Evolutionary conservation across 1,140 invertebrate genomes (phyloP), one percentile per base, ranked within the genome.

Genomic region (Chrysoperla carnea): DNA sequence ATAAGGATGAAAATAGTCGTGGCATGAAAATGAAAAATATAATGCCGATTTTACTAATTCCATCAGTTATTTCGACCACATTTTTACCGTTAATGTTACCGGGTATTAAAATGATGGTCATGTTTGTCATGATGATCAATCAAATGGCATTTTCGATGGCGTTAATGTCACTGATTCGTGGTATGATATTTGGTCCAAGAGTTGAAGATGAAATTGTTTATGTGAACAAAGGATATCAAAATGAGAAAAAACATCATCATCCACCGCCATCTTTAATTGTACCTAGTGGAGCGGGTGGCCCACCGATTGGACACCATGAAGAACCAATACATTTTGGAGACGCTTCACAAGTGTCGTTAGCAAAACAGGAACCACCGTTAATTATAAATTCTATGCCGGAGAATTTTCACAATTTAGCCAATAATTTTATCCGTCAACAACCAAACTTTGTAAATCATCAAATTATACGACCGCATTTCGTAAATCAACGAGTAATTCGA

Each of bases 61-160:
- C 57, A 7, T 55, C 51, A 6, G 44, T 61, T 5, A 28, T 53
- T 4, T 49, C 58, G 45, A 49, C 59, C 0, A 57, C 57, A n/a
- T 42, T 59, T 1, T 40, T 61, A 40, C 59, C 59, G 0, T 59
- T 56, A 56, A 37, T 61, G 7, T 40, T 61, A 12, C 59, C 59
- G 1, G 50, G 51, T 13, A 15, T 61, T 8, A 55, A 56, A 40
- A 52, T 59, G 44, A 48, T 51, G 8, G 57, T 56, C n/a, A 53
- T 51, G 43, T 37, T 53, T 13, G 51, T 59, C 6, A 44, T 50
- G 8, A 54, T 58, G 50, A 45, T 61, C 4, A 61, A 59, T 42
- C 52, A 61, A 23, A 52, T 60, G 52, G 55, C 52, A 0, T 61
- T 61, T 43, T 53, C 42, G 23, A 44, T 52, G 8, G 52, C 49